Evolutionary conservation across 2,797 vertebrate species (phyloP).

Genomic region (Sebastes hubbsi): DNA sequence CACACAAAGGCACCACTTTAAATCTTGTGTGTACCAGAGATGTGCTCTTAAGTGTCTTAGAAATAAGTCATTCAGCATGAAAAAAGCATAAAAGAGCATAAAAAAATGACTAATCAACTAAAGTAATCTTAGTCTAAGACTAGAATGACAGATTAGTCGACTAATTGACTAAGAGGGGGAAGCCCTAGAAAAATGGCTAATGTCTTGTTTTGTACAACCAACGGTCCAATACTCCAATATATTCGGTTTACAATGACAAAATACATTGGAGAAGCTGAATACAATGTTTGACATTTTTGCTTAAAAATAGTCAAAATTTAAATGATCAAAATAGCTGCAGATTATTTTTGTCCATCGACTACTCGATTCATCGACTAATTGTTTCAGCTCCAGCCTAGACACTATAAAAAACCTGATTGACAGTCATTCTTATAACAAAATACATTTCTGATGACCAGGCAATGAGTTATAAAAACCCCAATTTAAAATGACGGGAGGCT

Average conservation of each 20-base stretch:
- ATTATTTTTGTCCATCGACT: background rate
- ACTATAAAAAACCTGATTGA: background rate
- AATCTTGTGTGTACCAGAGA: too few species aligned
- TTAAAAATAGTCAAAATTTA: background rate
- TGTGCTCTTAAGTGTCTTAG: too few species aligned
- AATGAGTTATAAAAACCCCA: background rate
- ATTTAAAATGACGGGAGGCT: conserved; percentile 6
- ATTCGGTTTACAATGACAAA: background rate
- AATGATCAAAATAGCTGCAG: background rate
- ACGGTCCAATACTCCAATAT: background rate
- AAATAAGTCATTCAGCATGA: too few species aligned
- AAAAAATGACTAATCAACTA: background rate
- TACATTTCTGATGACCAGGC: background rate
- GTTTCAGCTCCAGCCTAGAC: background rate
- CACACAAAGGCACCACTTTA: too few species aligned
- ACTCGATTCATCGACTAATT: background rate
- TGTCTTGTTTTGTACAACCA: background rate
- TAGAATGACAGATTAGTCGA: too few species aligned
- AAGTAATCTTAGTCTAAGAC: too few species aligned
- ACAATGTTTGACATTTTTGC: background rate
- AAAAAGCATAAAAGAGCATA: too few species aligned
- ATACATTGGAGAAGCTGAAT: background rate
- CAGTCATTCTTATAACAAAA: background rate
- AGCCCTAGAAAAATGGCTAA: background rate
- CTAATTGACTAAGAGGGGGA: too few species aligned